phyloP scores from a whole-genome alignment of 1,140 invertebrate genomes.

The Dinoponera quadriceps region DNA sequence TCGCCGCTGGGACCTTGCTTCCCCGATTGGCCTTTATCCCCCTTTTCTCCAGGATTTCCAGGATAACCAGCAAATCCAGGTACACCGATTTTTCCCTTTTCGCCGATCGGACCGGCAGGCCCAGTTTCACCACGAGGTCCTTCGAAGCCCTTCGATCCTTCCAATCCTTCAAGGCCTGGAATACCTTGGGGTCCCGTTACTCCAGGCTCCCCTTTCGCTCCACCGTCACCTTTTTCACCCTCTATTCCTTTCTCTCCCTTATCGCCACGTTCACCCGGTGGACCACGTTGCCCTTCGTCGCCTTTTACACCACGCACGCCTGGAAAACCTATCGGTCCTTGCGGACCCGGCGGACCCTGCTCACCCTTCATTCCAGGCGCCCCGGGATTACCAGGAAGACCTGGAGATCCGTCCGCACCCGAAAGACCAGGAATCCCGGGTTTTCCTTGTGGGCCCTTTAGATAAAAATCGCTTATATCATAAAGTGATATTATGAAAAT shows the following conservation, averaged over 20 bases:
- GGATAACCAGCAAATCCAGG: conserved; percentile 91
- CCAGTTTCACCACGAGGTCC: conserved; percentile 91
- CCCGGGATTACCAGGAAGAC: conserved; percentile 90
- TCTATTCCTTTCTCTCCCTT: conserved; percentile 92
- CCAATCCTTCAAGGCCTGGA: conserved; percentile 92
- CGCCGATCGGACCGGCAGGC: conserved; percentile 83
- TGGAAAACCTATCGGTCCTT: conserved; percentile 91
- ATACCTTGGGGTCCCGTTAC: conserved; percentile 88
- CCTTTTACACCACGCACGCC: conserved; percentile 91
- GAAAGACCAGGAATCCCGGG: conserved; percentile 92
- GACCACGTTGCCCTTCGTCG: conserved; percentile 91
- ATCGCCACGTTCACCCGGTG: conserved; percentile 79
- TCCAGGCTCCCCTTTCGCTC: conserved; percentile 91
- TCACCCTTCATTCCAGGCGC: conserved; percentile 93
- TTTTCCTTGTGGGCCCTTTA: conserved; percentile 91
- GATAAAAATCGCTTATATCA: conserved; percentile 74
- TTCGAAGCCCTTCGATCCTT: conserved; percentile 93
- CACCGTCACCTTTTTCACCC: conserved; percentile 91
- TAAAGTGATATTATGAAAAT: neutral
- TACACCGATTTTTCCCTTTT: conserved; percentile 91
- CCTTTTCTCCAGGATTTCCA: conserved; percentile 91
- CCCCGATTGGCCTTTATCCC: conserved; percentile 92
- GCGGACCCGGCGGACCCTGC: conserved; percentile 89
- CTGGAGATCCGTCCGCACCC: conserved; percentile 91
- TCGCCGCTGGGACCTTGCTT: conserved; percentile 87